Conservation (phyloP, 2,797 vertebrate genomes). For the Hypotaenidia philippensis region DNA sequence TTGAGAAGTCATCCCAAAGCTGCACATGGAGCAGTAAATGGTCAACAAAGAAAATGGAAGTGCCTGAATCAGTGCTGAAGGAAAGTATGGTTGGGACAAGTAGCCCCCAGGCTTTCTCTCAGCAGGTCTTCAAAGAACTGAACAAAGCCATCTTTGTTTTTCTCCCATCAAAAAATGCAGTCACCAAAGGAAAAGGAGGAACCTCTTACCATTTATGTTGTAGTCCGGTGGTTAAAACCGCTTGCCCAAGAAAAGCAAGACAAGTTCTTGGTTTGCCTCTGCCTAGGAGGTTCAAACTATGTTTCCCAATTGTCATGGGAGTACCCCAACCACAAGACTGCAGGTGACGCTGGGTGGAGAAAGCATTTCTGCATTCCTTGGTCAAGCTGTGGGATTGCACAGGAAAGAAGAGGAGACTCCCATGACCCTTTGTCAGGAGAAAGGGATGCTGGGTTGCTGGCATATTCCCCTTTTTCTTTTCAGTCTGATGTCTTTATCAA, state of each 20-base stretch:
- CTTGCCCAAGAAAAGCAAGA: slow-evolving; percentile 59
- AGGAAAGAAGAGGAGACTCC: slow-evolving; percentile 39
- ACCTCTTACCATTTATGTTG: slow-evolving; percentile 12
- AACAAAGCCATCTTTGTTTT: slow-evolving; percentile 26
- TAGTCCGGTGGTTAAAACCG: slow-evolving; percentile 53
- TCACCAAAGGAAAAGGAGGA: slow-evolving; percentile 65
- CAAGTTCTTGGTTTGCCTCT: slow-evolving; percentile 43
- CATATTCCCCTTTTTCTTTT: not conserved
- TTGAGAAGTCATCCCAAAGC: not conserved
- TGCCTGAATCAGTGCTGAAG: not conserved
- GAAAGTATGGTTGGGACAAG: not conserved
- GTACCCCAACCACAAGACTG: slow-evolving; percentile 60
- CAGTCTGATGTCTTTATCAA: not conserved
- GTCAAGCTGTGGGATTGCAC: not conserved
- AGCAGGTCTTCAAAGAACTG: slow-evolving; percentile 47
- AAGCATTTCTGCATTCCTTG: slow-evolving; percentile 61
- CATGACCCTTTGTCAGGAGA: slow-evolving; percentile 17
- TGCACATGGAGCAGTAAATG: not conserved
- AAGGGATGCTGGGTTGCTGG: not conserved
- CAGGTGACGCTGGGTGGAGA: slow-evolving; percentile 70
- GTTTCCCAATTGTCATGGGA: slow-evolving; percentile 58
- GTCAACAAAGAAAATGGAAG: not conserved
- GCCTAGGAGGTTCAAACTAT: slow-evolving; percentile 58
- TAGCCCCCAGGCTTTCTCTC: not conserved
- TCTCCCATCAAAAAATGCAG: slow-evolving; percentile 14